phyloP scores from a whole-genome alignment of 2,888 invertebrate species.

The Diaphora mendica region DNA sequence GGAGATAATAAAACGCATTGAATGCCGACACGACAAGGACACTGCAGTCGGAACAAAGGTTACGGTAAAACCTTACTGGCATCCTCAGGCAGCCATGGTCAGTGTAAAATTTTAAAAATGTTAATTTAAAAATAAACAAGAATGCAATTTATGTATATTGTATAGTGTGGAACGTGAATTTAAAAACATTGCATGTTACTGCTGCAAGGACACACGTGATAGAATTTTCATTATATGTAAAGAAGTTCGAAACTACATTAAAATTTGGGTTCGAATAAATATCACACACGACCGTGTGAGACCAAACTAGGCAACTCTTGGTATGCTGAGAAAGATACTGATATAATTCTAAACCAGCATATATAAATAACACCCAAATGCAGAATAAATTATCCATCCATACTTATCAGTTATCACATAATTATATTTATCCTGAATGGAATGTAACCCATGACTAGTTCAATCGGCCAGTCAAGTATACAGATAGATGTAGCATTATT shows the following conservation, averaged over 20 bases:
- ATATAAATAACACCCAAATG: no score
- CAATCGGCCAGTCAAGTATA: no score
- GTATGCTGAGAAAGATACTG: not conserved
- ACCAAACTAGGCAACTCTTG: not conserved
- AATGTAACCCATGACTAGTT: no score
- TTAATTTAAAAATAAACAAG: slow-evolving; percentile 1
- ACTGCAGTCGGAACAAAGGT: slow-evolving; percentile 45
- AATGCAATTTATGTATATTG: slow-evolving; percentile 17
- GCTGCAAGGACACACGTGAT: slow-evolving; percentile 17
- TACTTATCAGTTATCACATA: no score
- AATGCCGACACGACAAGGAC: slow-evolving; percentile 52
- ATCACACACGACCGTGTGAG: no score
- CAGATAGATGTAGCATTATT: not conserved
- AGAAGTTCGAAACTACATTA: not conserved
- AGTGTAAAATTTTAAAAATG: slow-evolving; percentile 5
- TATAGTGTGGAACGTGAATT: not conserved
- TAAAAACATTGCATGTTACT: slow-evolving; percentile 7
- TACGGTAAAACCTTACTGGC: slow-evolving; percentile 20
- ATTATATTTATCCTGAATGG: no score
- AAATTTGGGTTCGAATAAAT: not conserved
- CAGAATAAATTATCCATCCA: no score
- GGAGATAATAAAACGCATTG: slow-evolving; percentile 39
- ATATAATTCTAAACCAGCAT: not conserved
- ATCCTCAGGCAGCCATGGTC: slow-evolving; percentile 35
- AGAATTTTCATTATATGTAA: slow-evolving; percentile 10